Evolutionary conservation across 1,140 invertebrate species (phyloP), one percentile per base, ranked within the genome.

Genomic region (Colletes gigas): DNA sequence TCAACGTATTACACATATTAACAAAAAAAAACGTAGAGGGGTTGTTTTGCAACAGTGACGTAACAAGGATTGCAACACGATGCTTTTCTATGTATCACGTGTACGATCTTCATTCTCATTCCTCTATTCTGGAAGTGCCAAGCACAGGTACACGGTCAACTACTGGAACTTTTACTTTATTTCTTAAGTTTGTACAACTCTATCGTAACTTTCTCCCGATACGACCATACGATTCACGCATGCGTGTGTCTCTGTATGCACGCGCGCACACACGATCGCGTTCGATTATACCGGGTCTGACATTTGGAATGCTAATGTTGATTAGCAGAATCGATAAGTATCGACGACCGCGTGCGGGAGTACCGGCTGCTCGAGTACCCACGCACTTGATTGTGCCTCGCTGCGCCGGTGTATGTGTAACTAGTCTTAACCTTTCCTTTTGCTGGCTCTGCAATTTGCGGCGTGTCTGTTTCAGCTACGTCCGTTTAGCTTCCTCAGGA

Each of bases 301-400:
- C 87, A 88, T 88, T 88, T 88, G 81, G 82, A 88, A 88, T 88
- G 87, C 82, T 86, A 84, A 84, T 84, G 81, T 78, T 86, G 87
- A 86, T 88, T 84, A 83, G 75, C 73, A 44, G 75, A 79, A 81
- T 86, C 83, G 83, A 88, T 85, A 83, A 66, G 15, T 80, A 82
- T 88, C 84, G 68, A 55, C 12, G 52, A 12, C 54, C 47, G 50
- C 62, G 72, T 70, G 73, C 54, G 52, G 67, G 66, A 59, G 70
- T 62, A 15, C 10, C 41, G 15, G 55, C 21, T 12, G 68, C 14
- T 7, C 30, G 21, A 30, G 62, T 76, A 75, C 67, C 57, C 65
- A 83, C 77, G 77, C 75, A 74, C 52, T 75, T 65, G 83, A 72
- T 71, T 39, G 60, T 30, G 19, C 21, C 12, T 60, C 21, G n/a